Base-by-base conservation (phyloP, 1,140 invertebrate species). In the Drosophila ogumai region DNA sequence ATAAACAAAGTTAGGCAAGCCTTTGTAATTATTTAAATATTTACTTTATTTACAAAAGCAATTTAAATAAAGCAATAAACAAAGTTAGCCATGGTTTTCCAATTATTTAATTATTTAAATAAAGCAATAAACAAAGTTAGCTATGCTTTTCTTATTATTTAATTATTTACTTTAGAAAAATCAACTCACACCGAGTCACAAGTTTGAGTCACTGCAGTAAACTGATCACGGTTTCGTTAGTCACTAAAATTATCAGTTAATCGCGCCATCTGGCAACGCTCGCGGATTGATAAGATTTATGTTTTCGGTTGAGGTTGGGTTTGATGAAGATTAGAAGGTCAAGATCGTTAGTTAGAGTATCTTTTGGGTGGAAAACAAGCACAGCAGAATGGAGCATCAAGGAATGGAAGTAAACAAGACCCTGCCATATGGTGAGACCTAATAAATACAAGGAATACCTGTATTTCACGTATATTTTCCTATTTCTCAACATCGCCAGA, bases 391-490 rank as follows among this genome's bases (percentile, higher is more conserved):
- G 41, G 57, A 66, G 5, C 25, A 28, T 28, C 25, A 28, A 28
- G 25, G 25, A 10, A 32, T 82, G 6, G 44, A 65, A 55, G 87
- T 91, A 5, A 92, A 92, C 57, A 77, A 82, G 65, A 84, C 75
- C 5, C 66, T 91, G 40, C 85, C 82, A 0, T 92, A 73, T 75
- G 88, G 91, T 92, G 74, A 79, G 36, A 15, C 1, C 15, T 15
- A 0, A 13, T 19, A 2, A 46, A 12, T 7, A 13, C 3, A 1
- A 6, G 3, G 12, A 7, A 8, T 28, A n/a, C 13, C 9, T 0
- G 2, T 36, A 34, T 57, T 44, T 38, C 34, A 31, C 6, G 10
- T 22, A 60, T 15, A 10, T 13, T 25, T 17, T 2, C 6, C n/a
- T 15, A 1, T 41, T 56, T 56, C 8, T 10, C 6, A 5, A 25